Evolutionary conservation across 2,888 invertebrate species (phyloP).

Genomic region (Strigamia transsilvanica): DNA sequence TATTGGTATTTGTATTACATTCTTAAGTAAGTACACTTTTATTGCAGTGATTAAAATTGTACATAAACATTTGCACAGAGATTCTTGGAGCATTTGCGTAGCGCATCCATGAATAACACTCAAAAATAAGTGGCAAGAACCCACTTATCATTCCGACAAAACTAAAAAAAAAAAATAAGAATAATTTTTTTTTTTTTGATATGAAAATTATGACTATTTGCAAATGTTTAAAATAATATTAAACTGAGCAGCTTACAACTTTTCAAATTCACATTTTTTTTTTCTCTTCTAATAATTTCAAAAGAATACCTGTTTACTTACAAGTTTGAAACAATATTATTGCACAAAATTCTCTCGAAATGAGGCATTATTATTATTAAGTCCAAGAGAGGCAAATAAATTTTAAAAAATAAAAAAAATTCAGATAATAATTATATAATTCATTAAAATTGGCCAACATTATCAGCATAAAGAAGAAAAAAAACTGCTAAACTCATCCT

Average conservation of each 20-base stretch:
- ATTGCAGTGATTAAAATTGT: constrained; percentile 41
- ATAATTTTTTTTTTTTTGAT: constrained; percentile 1
- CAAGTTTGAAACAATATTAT: constrained; percentile 8
- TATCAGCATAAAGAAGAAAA: constrained; percentile 6
- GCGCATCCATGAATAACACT: constrained; percentile 14
- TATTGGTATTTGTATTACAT: not conserved
- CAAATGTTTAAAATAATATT: not conserved
- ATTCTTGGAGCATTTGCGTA: constrained; percentile 27
- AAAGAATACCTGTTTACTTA: constrained; percentile 9
- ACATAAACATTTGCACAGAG: constrained; percentile 32
- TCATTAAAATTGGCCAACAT: not conserved
- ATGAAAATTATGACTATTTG: constrained; percentile 42
- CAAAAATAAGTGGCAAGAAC: constrained; percentile 12
- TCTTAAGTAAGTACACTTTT: constrained; percentile 28
- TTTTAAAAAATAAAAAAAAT: constrained; percentile 10
- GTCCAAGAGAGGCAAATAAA: constrained; percentile 28
- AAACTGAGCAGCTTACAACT: constrained; percentile 1
- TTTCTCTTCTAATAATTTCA: not conserved
- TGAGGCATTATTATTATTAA: constrained; percentile 14
- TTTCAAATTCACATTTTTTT: not conserved
- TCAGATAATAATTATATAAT: constrained; percentile 20
- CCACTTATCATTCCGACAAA: not conserved
- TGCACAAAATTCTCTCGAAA: constrained; percentile 32
- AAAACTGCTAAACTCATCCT: constrained; percentile 6
- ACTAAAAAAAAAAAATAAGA: not conserved